phyloP scores from a whole-genome alignment of 2,113 vertebrate genomes.

The Phycodurus eques region DNA sequence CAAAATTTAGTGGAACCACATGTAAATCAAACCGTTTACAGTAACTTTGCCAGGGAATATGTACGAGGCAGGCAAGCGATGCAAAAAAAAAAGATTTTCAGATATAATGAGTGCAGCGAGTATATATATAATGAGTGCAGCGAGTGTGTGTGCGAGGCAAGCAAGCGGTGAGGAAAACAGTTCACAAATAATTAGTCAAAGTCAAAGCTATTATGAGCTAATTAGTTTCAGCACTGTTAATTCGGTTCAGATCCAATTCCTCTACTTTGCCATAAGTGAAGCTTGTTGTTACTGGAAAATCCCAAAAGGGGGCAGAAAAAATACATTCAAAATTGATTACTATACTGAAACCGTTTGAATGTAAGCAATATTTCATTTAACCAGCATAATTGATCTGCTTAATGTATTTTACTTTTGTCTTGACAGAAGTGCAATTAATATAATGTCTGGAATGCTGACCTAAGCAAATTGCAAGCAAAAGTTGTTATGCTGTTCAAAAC shows the following conservation, averaged over 20 bases:
- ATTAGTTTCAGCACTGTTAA: background rate
- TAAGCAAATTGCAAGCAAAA: no score
- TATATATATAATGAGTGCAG: no score
- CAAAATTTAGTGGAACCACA: background rate
- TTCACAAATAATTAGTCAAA: background rate
- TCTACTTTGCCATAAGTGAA: background rate
- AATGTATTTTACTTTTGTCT: background rate
- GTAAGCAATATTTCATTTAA: background rate
- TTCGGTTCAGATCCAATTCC: no score
- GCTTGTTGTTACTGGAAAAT: background rate
- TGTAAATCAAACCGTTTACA: no score
- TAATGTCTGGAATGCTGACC: background rate
- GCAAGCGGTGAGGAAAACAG: background rate
- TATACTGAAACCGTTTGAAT: background rate
- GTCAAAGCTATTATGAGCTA: background rate
- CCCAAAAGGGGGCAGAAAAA: constrained; percentile 1
- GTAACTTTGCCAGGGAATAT: no score
- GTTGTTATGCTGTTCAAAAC: no score
- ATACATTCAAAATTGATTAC: background rate
- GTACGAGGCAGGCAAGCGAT: no score
- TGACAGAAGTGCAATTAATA: background rate
- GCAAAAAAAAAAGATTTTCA: no score
- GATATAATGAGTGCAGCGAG: no score
- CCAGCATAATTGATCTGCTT: background rate
- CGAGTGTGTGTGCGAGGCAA: no score